Evolutionary conservation across 2,797 vertebrate species (phyloP).

Genomic region (Gambelia wislizenii): DNA sequence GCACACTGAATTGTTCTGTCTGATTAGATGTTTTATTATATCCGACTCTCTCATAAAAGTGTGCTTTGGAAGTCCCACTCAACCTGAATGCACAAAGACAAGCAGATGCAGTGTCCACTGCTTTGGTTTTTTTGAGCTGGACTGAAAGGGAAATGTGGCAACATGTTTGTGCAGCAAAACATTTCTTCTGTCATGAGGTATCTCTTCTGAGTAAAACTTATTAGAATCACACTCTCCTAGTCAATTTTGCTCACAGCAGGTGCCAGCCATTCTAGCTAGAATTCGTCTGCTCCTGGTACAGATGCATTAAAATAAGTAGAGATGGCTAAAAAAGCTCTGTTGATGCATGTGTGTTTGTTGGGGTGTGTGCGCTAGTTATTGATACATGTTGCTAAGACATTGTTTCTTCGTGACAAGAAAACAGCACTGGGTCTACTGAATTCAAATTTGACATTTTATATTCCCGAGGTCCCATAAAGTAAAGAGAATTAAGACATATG

Average conservation of each 20-base stretch:
- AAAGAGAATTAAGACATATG: neutral
- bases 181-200: slow-evolving; percentile 37
- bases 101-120: neutral
- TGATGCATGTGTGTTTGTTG: slow-evolving; percentile 5
- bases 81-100: neutral
- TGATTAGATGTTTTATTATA: neutral
- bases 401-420: slow-evolving; percentile 40
- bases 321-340: slow-evolving; percentile 34
- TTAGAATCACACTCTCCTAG: slow-evolving; percentile 70
- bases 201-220: slow-evolving; percentile 67
- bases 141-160: slow-evolving; percentile 48
- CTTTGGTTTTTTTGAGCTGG: slow-evolving; percentile 10
- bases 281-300: slow-evolving; percentile 52
- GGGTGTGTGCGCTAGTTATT: slow-evolving; percentile 11
- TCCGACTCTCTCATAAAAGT: neutral
- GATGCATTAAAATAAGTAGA: slow-evolving; percentile 49
- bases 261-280: slow-evolving; percentile 53
- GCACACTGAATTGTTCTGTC: neutral
- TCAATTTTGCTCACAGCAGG: slow-evolving; percentile 73
- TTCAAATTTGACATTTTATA: slow-evolving; percentile 26
- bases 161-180: slow-evolving; percentile 27
- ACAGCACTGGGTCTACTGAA: slow-evolving; percentile 18
- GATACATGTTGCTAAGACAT: slow-evolving; percentile 20
- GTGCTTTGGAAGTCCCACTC: neutral
- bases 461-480: slow-evolving; percentile 1